Percentiles rank a stretch among this genome's conserved stretches.
These are phyloP conservation scores for Stigmatopora nigra DNA, from an alignment of 2,113 vertebrate species.

Conservation along the genomic window DNA sequence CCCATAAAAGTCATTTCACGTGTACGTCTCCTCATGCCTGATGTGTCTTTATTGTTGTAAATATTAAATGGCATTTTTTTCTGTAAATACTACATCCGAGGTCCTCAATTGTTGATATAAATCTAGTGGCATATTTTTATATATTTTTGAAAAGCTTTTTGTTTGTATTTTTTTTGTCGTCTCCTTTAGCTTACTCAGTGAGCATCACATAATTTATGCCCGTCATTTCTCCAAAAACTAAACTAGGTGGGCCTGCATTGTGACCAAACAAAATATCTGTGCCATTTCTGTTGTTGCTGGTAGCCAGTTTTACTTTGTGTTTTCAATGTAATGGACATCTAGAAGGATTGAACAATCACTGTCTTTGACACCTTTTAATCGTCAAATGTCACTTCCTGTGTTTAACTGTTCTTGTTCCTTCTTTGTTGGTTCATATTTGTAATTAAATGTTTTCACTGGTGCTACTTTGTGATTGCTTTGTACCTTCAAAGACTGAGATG, in stretches of 20 bases:
- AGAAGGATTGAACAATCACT: conserved; percentile 9
- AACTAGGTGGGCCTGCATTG: conserved; percentile 9
- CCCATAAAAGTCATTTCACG: conserved; percentile 17
- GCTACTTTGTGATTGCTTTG: conserved; percentile 47
- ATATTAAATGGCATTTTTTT: conserved; percentile 73
- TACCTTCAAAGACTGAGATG: background rate
- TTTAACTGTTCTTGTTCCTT: conserved; percentile 63
- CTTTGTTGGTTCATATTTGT: conserved; percentile 73
- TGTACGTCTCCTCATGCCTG: conserved; percentile 51
- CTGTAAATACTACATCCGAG: conserved; percentile 76
- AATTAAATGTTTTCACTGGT: conserved; percentile 78
- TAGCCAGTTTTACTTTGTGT: conserved; percentile 14
- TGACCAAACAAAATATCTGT: background rate
- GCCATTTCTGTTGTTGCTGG: conserved; percentile 25
- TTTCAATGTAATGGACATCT: conserved; percentile 23
- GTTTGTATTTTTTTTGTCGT: conserved; percentile 23
- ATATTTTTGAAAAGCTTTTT: conserved; percentile 67
- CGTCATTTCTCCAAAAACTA: conserved; percentile 33
- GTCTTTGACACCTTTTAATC: conserved; percentile 33
- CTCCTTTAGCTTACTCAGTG: conserved; percentile 48
- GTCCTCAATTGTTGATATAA: conserved; percentile 76
- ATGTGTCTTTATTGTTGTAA: conserved; percentile 71
- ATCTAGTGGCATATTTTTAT: conserved; percentile 85
- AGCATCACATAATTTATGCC: conserved; percentile 63
- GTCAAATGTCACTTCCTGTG: conserved; percentile 57